Evolutionary conservation across 92 coral and sea anemone genomes (phyloP), one percentile per base, ranked within the genome.

Genomic region (Phymanthus crucifer): DNA sequence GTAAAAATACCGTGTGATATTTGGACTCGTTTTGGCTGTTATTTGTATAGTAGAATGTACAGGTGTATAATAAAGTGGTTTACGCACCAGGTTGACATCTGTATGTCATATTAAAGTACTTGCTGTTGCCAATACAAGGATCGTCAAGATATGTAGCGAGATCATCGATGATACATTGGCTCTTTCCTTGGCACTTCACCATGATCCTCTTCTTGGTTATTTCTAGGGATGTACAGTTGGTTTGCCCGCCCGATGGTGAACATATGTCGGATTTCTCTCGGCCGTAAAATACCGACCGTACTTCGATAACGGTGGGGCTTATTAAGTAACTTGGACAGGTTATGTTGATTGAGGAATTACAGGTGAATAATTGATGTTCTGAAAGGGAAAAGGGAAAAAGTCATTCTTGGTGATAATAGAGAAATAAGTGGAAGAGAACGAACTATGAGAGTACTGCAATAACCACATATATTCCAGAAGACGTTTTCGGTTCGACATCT

Each of bases 11-110:
- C n/a, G n/a, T n/a, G n/a, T n/a, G n/a, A n/a, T n/a, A n/a, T n/a
- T n/a, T n/a, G n/a, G n/a, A n/a, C n/a, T n/a, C n/a, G n/a, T n/a
- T n/a, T n/a, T n/a, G n/a, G n/a, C n/a, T n/a, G n/a, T n/a, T n/a
- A n/a, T n/a, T n/a, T n/a, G n/a, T n/a, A n/a, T n/a, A n/a, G n/a
- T n/a, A n/a, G n/a, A n/a, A n/a, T n/a, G n/a, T n/a, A n/a, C n/a
- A n/a, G n/a, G n/a, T n/a, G 14, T 9, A 70, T 2, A 36, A 5
- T 29, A 38, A 12, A 16, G 26, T 34, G 31, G 23, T 2, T 2
- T 32, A 67, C 91, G 58, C 61, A 88, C 92, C 87, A 57, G 89
- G 61, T 48, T 88, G 92, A 36, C 92, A 88, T 52, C 83, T 69
- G 81, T 88, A 88, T 11, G 79, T 80, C 78, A 88, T 87, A 27